Percentiles rank a stretch among this genome's conserved stretches.
These are phyloP conservation scores for Labeo rohita DNA, from an alignment of 2,113 vertebrate species.

Conservation along the genomic window DNA sequence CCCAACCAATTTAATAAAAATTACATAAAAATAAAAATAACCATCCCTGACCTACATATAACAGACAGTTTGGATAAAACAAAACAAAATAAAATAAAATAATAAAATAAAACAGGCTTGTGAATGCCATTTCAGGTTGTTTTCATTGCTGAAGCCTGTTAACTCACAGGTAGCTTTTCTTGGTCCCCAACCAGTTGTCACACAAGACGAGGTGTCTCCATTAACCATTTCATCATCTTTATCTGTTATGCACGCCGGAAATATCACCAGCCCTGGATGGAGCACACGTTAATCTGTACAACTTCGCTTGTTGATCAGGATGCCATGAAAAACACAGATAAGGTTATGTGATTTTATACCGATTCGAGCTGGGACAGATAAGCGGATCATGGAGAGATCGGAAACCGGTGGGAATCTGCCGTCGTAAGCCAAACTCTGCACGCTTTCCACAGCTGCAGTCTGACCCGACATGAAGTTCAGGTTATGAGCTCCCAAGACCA, in stretches of 20 bases:
- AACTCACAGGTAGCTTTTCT: constrained; percentile 56
- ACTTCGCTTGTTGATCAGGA: background rate
- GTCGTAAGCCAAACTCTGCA: constrained; percentile 53
- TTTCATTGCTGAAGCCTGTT: background rate
- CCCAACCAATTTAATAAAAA: too few species aligned
- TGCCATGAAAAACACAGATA: background rate
- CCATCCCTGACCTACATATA: too few species aligned
- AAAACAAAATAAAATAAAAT: too few species aligned
- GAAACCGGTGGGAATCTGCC: constrained; percentile 61
- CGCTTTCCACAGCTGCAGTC: constrained; percentile 57
- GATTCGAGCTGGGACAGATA: constrained; percentile 57
- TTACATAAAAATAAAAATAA: too few species aligned
- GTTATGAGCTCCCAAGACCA: constrained; percentile 68
- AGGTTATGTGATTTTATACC: constrained; percentile 53
- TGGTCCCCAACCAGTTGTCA: constrained; percentile 71
- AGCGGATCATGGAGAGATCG: constrained; percentile 68
- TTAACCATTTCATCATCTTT: constrained; percentile 57
- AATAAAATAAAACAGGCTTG: background rate
- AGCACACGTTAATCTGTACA: background rate
- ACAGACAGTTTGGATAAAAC: too few species aligned
- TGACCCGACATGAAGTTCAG: constrained; percentile 53
- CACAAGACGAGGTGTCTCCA: constrained; percentile 66
- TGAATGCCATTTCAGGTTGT: background rate
- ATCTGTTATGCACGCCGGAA: constrained; percentile 68
- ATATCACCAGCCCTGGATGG: constrained; percentile 60